Evolutionary conservation across 2,888 invertebrate species (phyloP).

Genomic region (Himalopsyche kuldschensis): DNA sequence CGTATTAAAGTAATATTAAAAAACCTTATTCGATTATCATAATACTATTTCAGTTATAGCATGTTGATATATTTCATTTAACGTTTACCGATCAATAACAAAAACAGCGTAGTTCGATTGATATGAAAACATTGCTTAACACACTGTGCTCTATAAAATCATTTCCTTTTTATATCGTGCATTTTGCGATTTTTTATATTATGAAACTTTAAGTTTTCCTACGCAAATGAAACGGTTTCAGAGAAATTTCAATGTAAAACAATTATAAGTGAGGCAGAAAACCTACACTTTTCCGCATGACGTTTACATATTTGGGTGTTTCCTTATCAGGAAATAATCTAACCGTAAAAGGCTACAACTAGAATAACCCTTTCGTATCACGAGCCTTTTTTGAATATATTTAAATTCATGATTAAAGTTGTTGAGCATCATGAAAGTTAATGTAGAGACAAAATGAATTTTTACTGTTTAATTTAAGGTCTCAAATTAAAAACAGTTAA

Average conservation of each 20-base stretch:
- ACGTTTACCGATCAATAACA: background rate
- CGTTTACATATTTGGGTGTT: slow-evolving; percentile 28
- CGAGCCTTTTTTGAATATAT: background rate
- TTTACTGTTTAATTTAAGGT: too few species aligned
- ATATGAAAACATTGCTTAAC: background rate
- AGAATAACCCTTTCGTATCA: background rate
- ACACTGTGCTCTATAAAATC: background rate
- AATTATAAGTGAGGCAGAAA: slow-evolving; percentile 8
- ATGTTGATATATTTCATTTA: background rate
- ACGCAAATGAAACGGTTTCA: background rate
- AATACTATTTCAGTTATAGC: too few species aligned
- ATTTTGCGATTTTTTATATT: background rate
- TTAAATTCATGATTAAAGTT: background rate
- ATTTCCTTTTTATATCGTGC: background rate
- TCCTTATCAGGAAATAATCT: slow-evolving; percentile 22
- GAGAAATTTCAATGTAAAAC: background rate
- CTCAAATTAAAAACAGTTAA: too few species aligned
- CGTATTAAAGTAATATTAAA: too few species aligned
- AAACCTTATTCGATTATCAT: too few species aligned
- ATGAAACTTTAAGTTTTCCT: background rate
- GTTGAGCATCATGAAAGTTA: too few species aligned
- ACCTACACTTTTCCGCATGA: slow-evolving; percentile 15
- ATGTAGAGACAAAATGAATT: too few species aligned
- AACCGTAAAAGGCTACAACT: slow-evolving; percentile 16
- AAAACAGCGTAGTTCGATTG: background rate